phyloP scores from a whole-genome alignment of 2,113 vertebrate genomes.

The Pantherophis guttatus region DNA sequence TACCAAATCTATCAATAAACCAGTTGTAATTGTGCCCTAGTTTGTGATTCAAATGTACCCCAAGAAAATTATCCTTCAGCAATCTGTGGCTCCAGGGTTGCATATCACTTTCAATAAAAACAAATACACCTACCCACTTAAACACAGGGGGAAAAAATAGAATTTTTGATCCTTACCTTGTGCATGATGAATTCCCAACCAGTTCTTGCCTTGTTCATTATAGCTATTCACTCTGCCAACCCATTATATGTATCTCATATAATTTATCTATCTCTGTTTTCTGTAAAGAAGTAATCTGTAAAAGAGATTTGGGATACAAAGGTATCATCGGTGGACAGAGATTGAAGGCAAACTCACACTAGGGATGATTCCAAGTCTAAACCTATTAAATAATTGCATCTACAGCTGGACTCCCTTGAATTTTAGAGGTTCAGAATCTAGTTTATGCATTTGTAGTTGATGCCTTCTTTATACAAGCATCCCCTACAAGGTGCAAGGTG shows the following conservation, averaged over 20 bases:
- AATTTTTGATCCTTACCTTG: background rate
- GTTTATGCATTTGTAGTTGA: background rate
- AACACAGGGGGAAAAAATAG: background rate
- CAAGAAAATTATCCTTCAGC: background rate
- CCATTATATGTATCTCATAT: background rate
- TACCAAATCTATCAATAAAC: background rate
- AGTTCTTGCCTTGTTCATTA: background rate
- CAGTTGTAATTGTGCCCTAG: background rate
- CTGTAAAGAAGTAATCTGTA: background rate
- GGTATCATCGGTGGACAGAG: background rate
- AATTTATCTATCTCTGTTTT: background rate
- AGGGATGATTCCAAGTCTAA: background rate
- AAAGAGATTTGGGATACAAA: background rate
- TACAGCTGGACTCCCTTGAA: background rate
- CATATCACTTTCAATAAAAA: background rate
- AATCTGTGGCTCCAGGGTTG: background rate
- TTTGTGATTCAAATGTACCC: background rate
- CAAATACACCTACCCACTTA: background rate
- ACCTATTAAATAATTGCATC: background rate
- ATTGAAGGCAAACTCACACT: background rate
- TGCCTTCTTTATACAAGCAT: background rate
- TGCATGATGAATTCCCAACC: background rate
- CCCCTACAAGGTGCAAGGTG: background rate
- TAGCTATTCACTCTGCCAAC: background rate
- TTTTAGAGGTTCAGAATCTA: background rate